Base-by-base conservation (phyloP, 2,113 vertebrate genomes). In the Grammomys dolichurus region DNA sequence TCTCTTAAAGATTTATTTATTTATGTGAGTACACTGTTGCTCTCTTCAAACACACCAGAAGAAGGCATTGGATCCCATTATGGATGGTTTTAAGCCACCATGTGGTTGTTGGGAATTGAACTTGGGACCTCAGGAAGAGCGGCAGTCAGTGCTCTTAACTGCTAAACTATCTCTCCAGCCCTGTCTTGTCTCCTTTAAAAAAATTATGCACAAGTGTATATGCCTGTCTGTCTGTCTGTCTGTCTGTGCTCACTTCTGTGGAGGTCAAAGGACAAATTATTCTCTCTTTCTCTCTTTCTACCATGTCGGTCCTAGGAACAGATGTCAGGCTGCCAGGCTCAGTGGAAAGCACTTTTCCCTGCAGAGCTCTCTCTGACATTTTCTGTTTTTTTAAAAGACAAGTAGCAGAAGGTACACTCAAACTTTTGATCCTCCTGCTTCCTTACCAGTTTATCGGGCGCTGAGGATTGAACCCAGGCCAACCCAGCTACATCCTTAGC, bases 191-290 rank as follows among this genome's bases (percentile, higher is more conserved):
- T 73, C 36, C 51, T 43, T 77, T 36, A 24, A 46, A 81, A 69
- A 33, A 65, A 65, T 28, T 65, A 65, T 10, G 26, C 63, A 65
- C 26, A 65, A 65, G 63, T 28, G 17, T 9, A 3, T 9, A 3
- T 11, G 5, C 8, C 46, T 48, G 46, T 48, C 4, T 2, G 5
- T 26, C 10, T 28, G n/a, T 7, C 1, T 26, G 6, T 20, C 0
- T 3, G 12, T 16, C 3, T 31, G 40, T 43, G 63, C 2, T 33
- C 56, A 63, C 20, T 28, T 28, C 28, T 46, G 40, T 46, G 16
- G 43, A 33, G 28, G 40, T 33, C 40, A 46, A 65, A 86, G 40
- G 40, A 67, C 4, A 67, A 20, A 10, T 48, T 46, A 46, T 40
- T 40, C 40, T 40, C 40, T 40, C 40, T 40, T 46, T 46, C 16